Conservation (phyloP, 2,113 vertebrate species). For the Galbula dea region DNA sequence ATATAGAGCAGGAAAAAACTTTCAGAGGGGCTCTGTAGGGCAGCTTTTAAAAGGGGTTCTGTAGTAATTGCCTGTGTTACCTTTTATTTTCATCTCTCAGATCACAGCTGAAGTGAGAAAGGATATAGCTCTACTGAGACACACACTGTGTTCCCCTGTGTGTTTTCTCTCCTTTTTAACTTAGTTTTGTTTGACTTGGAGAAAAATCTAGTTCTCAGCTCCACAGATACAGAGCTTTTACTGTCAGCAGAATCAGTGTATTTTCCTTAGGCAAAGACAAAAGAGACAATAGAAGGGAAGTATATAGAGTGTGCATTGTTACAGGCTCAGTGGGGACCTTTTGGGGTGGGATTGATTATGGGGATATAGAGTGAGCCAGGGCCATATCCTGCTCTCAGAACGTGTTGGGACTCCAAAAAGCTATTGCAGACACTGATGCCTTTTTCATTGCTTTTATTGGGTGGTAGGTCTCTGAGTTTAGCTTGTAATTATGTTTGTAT, state of each 20-base stretch:
- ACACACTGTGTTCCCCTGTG: not conserved
- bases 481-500: not conserved
- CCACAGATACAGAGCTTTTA: not conserved
- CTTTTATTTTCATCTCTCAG: not conserved
- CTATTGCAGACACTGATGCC: not conserved
- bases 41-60: not conserved
- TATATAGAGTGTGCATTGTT: slow-evolving; percentile 27
- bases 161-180: not conserved
- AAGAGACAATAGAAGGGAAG: slow-evolving; percentile 22
- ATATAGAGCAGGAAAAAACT: not conserved
- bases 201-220: slow-evolving; percentile 6
- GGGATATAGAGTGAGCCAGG: not conserved
- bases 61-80: not conserved
- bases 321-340: slow-evolving; percentile 11
- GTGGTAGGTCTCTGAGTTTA: not conserved
- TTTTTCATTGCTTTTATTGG: slow-evolving; percentile 10
- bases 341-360: slow-evolving; percentile 25
- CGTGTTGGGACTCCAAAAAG: not conserved
- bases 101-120: not conserved
- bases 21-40: not conserved
- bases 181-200: not conserved
- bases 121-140: not conserved
- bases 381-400: not conserved
- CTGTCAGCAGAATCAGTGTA: slow-evolving; percentile 8
- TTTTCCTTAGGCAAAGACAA: slow-evolving; percentile 44